phyloP scores from a whole-genome alignment of 2,888 invertebrate species.

The Torymus aiolomorphi region DNA sequence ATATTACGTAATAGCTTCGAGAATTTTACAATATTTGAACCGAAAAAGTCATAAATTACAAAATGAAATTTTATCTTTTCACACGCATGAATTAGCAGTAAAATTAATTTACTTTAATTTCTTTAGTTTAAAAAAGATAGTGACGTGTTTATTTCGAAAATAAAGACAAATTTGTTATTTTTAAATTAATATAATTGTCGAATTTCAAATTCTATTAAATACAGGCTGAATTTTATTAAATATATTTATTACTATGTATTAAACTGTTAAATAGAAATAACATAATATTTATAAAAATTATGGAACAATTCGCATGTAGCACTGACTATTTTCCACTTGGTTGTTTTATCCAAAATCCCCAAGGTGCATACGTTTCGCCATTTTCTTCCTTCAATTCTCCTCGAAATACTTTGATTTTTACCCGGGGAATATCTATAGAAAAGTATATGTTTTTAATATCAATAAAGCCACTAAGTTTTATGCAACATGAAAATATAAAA shows the following conservation, averaged over 20 bases:
- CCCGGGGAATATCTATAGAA: slow-evolving; percentile 65
- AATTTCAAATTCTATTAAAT: too few relatives aligned
- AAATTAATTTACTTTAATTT: too few relatives aligned
- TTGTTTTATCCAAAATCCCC: slow-evolving; percentile 73
- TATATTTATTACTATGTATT: background rate
- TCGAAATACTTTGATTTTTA: slow-evolving; percentile 73
- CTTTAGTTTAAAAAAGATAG: too few relatives aligned
- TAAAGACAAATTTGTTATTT: too few relatives aligned
- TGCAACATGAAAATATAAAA: slow-evolving; percentile 3
- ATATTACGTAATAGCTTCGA: too few relatives aligned
- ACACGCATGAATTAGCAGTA: too few relatives aligned
- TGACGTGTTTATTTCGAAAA: too few relatives aligned
- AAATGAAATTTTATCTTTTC: too few relatives aligned
- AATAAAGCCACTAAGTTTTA: slow-evolving; percentile 20
- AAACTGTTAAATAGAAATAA: background rate
- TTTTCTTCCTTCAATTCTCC: slow-evolving; percentile 67
- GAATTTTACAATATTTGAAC: too few relatives aligned
- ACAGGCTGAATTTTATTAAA: too few relatives aligned
- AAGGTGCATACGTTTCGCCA: slow-evolving; percentile 68
- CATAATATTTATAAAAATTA: background rate
- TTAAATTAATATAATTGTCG: too few relatives aligned
- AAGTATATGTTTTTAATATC: slow-evolving; percentile 19
- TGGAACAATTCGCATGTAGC: background rate
- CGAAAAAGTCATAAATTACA: too few relatives aligned
- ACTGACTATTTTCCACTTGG: slow-evolving; percentile 60